Conservation (phyloP, 2,797 vertebrate genomes). For the Parambassis ranga region DNA sequence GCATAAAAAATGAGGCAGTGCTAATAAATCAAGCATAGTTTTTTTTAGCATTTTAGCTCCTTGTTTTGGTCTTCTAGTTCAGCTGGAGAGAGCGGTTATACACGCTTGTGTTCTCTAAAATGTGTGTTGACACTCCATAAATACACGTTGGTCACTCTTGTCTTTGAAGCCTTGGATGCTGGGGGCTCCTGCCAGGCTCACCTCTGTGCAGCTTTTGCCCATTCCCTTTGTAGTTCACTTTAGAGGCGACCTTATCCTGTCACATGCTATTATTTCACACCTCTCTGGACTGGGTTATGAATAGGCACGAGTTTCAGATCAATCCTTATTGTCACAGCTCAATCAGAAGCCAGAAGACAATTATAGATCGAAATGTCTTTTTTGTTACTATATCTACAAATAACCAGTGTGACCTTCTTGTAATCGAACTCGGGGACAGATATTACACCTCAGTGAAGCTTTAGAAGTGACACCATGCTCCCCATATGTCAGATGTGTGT, state of each 20-base stretch:
- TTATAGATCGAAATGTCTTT: too few relatives aligned
- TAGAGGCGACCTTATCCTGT: constrained; percentile 35
- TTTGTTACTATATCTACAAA: too few relatives aligned
- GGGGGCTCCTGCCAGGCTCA: neutral
- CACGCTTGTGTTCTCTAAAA: too few relatives aligned
- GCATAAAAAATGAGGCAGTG: neutral
- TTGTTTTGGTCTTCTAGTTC: neutral
- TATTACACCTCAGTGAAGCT: neutral
- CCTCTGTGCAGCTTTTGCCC: constrained; percentile 3
- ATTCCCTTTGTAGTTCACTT: constrained; percentile 40
- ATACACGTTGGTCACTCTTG: constrained; percentile 2
- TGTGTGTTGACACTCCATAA: constrained; percentile 10
- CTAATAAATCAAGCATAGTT: too few relatives aligned
- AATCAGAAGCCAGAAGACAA: neutral
- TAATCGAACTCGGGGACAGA: neutral
- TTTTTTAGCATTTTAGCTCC: neutral
- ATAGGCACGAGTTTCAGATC: constrained; percentile 23
- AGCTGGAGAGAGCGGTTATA: too few relatives aligned
- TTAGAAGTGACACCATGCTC: neutral
- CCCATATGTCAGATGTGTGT: neutral
- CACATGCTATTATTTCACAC: constrained; percentile 33
- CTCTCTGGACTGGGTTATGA: constrained; percentile 24
- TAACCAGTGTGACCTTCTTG: too few relatives aligned
- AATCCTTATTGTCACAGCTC: constrained; percentile 4
- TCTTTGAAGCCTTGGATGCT: constrained; percentile 47